These are phyloP conservation scores for Agonopterix arenella DNA, from an alignment of 2,888 invertebrate species.

Conservation along the genomic window DNA sequence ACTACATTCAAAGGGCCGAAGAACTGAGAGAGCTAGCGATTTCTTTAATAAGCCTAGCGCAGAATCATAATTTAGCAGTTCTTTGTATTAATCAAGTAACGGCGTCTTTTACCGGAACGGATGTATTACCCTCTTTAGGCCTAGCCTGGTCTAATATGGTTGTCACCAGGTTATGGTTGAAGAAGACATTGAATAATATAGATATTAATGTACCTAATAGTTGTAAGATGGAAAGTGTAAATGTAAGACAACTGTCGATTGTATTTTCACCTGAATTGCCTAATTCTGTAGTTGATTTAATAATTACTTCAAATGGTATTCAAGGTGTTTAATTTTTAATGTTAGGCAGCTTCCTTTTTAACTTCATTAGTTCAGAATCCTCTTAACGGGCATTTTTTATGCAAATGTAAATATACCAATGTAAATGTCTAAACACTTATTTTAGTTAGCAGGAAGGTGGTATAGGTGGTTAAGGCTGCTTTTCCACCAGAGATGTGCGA, in stretches of 20 bases:
- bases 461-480: no score
- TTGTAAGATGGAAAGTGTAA: conserved; percentile 15
- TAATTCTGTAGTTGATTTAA: conserved; percentile 30
- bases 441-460: no score
- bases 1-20: conserved; percentile 62
- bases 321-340: neutral
- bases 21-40: conserved; percentile 59
- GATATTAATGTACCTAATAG: conserved; percentile 2
- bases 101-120: conserved; percentile 36
- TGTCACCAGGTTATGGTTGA: conserved; percentile 43
- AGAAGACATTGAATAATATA: conserved; percentile 21
- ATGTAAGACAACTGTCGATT: conserved; percentile 41
- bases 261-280: conserved; percentile 52
- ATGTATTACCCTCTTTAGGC: conserved; percentile 54
- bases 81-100: conserved; percentile 68
- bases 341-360: no score
- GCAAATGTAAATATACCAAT: no score
- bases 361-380: no score
- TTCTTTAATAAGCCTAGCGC: conserved; percentile 39
- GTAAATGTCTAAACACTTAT: no score
- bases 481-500: no score
- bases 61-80: conserved; percentile 45
- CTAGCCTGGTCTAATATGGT: conserved; percentile 70
- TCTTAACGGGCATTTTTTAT: no score
- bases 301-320: conserved; percentile 42